Percentiles rank a stretch among this genome's conserved stretches.
phyloP scores from a whole-genome alignment of 2,113 vertebrate species.

The Sitta europaea region DNA sequence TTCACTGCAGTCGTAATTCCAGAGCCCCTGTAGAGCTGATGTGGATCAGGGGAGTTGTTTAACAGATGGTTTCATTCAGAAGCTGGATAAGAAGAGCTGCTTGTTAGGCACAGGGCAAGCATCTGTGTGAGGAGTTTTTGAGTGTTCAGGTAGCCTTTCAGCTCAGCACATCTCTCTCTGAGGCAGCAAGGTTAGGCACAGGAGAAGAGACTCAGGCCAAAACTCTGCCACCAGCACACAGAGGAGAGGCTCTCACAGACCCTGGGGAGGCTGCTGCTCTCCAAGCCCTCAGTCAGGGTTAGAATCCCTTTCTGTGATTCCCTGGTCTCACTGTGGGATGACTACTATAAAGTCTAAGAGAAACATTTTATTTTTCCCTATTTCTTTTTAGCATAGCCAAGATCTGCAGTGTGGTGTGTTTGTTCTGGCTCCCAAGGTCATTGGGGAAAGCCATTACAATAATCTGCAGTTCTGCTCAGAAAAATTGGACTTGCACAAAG shows the following conservation, averaged over 20 bases:
- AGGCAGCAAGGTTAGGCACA: background rate
- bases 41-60: slow-evolving; percentile 31
- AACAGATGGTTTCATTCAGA: slow-evolving; percentile 33
- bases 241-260: background rate
- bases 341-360: background rate
- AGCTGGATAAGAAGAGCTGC: background rate
- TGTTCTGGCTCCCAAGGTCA: background rate
- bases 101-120: background rate
- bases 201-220: background rate
- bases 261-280: background rate
- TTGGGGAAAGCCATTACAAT: background rate
- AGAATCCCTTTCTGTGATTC: background rate
- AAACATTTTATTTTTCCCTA: background rate
- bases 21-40: slow-evolving; percentile 22
- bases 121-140: background rate
- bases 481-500: background rate
- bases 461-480: background rate
- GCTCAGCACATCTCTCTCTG: background rate
- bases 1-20: background rate
- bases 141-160: background rate
- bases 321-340: background rate
- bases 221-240: background rate
- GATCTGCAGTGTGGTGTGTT: background rate
- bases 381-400: background rate
- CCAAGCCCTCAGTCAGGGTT: background rate